These are phyloP conservation scores for Hormaphis cornu DNA, from an alignment of 1,140 invertebrate species.

Conservation along the genomic window DNA sequence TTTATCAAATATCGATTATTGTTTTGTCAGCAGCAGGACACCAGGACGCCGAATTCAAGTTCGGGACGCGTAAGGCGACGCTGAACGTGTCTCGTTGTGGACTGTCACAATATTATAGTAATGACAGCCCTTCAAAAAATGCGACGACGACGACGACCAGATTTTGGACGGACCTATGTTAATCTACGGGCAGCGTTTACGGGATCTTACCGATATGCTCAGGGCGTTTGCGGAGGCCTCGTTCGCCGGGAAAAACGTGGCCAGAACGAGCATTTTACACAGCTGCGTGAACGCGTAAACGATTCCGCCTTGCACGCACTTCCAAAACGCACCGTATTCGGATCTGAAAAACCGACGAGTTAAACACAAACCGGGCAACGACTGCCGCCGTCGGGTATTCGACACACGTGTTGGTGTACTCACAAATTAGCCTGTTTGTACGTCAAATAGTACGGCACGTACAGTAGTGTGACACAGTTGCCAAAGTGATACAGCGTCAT, in stretches of 20 bases:
- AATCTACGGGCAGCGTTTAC: no score
- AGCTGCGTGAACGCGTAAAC: conserved; percentile 91
- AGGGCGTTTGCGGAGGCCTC: conserved; percentile 47
- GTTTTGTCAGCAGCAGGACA: no score
- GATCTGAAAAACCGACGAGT: conserved; percentile 56
- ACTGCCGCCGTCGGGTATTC: no score
- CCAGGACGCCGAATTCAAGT: no score
- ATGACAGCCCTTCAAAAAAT: no score
- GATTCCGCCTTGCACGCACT: conserved; percentile 88
- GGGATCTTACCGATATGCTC: conserved; percentile 6
- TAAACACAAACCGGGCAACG: not conserved
- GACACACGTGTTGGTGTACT: conserved; percentile 43
- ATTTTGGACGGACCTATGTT: no score
- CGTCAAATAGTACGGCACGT: conserved; percentile 87
- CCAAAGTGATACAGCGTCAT: conserved; percentile 97
- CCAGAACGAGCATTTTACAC: conserved; percentile 89
- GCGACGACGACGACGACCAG: no score
- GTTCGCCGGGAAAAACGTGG: conserved; percentile 88
- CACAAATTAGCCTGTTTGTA: conserved; percentile 94
- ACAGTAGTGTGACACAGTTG: conserved; percentile 86
- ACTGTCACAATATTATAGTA: no score
- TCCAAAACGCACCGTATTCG: conserved; percentile 95
- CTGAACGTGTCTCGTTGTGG: no score
- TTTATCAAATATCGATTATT: no score
- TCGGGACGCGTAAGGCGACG: no score